A percentile compares a stretch with the other conserved stretches of the same genome.
These are phyloP conservation scores for Bombylius discolor DNA, from an alignment of 2,888 invertebrate species.

Conservation along the genomic window DNA sequence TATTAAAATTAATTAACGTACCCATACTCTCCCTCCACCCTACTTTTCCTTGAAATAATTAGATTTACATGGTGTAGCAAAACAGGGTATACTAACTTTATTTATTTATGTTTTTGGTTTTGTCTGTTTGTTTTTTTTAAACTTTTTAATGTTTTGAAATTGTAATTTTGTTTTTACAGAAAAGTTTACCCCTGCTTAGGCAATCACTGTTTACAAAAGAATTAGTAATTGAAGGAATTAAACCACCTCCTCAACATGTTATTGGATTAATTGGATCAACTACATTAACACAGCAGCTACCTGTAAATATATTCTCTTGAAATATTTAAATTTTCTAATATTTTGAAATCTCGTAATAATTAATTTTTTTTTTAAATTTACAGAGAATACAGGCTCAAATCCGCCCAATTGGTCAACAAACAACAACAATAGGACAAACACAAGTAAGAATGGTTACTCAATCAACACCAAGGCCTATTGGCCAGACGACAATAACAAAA, in stretches of 20 bases:
- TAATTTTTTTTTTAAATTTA: background rate
- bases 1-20: no score
- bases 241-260: slow-evolving; percentile 65
- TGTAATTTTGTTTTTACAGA: slow-evolving; percentile 42
- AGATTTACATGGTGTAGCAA: no score
- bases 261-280: slow-evolving; percentile 40
- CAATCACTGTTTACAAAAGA: slow-evolving; percentile 84
- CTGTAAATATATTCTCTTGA: slow-evolving; percentile 22
- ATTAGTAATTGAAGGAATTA: slow-evolving; percentile 87
- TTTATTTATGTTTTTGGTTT: background rate
- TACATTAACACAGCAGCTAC: slow-evolving; percentile 31
- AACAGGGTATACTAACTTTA: no score
- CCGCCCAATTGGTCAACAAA: slow-evolving; percentile 42
- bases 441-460: slow-evolving; percentile 51
- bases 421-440: slow-evolving; percentile 40
- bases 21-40: no score
- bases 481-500: slow-evolving; percentile 38
- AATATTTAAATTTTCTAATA: background rate
- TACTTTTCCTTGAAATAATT: no score
- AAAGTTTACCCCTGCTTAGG: slow-evolving; percentile 85
- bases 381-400: slow-evolving; percentile 40
- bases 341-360: background rate
- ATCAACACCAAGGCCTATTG: slow-evolving; percentile 30
- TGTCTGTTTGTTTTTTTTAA: no score
- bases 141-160: no score